These are phyloP conservation scores for Euzophera pinguis DNA, from an alignment of 2,888 invertebrate species.

Conservation along the genomic window DNA sequence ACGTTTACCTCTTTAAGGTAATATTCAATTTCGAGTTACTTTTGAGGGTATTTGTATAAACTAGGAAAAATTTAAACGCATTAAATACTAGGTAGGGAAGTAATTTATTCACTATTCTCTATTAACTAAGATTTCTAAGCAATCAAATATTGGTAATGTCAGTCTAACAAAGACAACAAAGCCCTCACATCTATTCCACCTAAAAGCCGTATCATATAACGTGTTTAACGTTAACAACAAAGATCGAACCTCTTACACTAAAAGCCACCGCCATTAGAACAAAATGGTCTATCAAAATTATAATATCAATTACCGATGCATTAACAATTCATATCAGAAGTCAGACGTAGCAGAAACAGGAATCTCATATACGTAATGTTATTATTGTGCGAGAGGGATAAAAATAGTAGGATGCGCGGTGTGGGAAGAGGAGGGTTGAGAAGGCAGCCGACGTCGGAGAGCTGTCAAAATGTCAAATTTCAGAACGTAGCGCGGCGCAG, in stretches of 20 bases:
- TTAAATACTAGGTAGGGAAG: no score
- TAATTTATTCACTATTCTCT: no score
- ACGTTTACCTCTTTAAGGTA: no score
- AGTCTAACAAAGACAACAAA: constrained; percentile 23
- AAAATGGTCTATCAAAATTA: constrained; percentile 73
- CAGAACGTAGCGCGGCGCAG: constrained; percentile 72
- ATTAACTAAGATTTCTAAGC: neutral
- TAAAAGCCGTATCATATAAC: constrained; percentile 47
- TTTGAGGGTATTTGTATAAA: no score
- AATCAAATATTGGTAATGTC: neutral
- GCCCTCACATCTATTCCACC: constrained; percentile 32
- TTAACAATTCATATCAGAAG: constrained; percentile 78
- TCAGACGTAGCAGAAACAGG: constrained; percentile 75
- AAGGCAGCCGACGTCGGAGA: constrained; percentile 74
- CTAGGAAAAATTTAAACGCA: no score
- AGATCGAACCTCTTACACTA: constrained; percentile 41
- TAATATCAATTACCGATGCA: constrained; percentile 79
- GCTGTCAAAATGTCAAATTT: constrained; percentile 81
- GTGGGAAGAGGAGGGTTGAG: constrained; percentile 44
- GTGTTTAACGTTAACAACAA: constrained; percentile 38
- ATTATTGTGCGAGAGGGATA: constrained; percentile 60
- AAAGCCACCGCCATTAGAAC: constrained; percentile 57
- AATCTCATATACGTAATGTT: constrained; percentile 71
- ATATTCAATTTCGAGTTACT: no score
- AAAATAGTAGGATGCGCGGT: constrained; percentile 28